Evolutionary conservation across 1,140 invertebrate genomes (phyloP), one percentile per base, ranked within the genome.

Genomic region (Ganaspis sp.): DNA sequence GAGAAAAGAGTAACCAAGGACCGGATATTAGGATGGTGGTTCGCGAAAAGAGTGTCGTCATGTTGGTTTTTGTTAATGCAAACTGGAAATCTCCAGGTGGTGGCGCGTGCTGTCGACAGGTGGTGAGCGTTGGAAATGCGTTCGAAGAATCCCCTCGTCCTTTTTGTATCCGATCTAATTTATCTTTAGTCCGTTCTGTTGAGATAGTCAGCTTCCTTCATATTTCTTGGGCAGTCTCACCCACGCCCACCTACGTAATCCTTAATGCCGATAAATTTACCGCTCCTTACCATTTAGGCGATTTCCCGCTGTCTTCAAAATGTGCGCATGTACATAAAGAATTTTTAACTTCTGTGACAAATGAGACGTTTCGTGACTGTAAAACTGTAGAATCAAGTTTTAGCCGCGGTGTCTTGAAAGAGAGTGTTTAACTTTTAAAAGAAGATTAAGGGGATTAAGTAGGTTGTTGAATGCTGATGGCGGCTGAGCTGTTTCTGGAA

Each of bases 71-170:
- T 29, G 23, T 29, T 17, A 34, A 29, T 29, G 12, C 26, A 11
- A 64, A 64, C 26, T 29, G 26, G 54, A 70, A 64, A 81, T 79
- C 73, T 81, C 77, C 79, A 83, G 82, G 83, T 85, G 86, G 85
- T 81, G 84, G 86, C 87, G 86, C 87, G 87, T 88, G 87, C 85
- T 77, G 78, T 79, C 85, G 86, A 87, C 87, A 88, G 87, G 87
- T 88, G 87, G 86, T 76, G 77, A 84, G 83, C 85, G 85, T 74
- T 80, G 23, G 58, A 72, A 77, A 77, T 77, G 76, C 71, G 74
- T 83, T 77, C 75, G 72, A 82, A 78, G 70, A 71, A 81, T 79
- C 77, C 74, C 34, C 70, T 80, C 76, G 29, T 79, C 70, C 75
- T 79, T 81, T 79, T 53, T 49, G 76, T 72, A 82, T 85, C 74